phyloP scores from a whole-genome alignment of 2,797 vertebrate species.

The Enoplosus armatus region DNA sequence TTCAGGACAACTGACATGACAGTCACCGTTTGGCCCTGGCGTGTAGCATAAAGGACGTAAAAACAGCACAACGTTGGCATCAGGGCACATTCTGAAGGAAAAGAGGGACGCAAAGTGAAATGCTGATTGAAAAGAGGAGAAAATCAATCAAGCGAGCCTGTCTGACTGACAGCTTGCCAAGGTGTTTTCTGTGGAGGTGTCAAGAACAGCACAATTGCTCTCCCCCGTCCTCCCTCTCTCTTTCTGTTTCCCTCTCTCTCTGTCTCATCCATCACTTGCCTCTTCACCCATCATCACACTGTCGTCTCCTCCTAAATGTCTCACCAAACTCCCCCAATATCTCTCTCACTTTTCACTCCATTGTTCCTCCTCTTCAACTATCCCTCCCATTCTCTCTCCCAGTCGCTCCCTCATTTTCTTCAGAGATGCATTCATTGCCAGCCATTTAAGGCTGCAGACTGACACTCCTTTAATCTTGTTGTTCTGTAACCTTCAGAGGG shows the following conservation, averaged over 20 bases:
- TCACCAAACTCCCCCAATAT: conserved; percentile 71
- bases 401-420: conserved; percentile 57
- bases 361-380: conserved; percentile 64
- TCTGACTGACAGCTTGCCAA: conserved; percentile 86
- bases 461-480: conserved; percentile 86
- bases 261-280: conserved; percentile 84
- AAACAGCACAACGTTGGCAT: conserved; percentile 55
- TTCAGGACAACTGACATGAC: conserved; percentile 27
- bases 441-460: conserved; percentile 77
- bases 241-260: conserved; percentile 56
- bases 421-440: conserved; percentile 69
- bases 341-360: conserved; percentile 72
- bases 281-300: conserved; percentile 79
- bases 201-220: conserved; percentile 85
- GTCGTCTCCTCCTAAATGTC: conserved; percentile 76
- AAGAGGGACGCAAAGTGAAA: conserved; percentile 77
- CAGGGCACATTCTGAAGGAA: conserved; percentile 65
- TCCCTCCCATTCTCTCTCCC: conserved; percentile 55
- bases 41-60: conserved; percentile 27
- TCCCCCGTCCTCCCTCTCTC: conserved; percentile 65
- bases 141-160: conserved; percentile 83
- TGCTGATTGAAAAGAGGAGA: conserved; percentile 85
- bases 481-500: conserved; percentile 81
- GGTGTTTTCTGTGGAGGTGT: conserved; percentile 87
- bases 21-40: conserved; percentile 32